Evolutionary conservation across 2,888 invertebrate genomes (phyloP), one percentile per base, ranked within the genome.

Genomic region (Harpagoxenus sublaevis): DNA sequence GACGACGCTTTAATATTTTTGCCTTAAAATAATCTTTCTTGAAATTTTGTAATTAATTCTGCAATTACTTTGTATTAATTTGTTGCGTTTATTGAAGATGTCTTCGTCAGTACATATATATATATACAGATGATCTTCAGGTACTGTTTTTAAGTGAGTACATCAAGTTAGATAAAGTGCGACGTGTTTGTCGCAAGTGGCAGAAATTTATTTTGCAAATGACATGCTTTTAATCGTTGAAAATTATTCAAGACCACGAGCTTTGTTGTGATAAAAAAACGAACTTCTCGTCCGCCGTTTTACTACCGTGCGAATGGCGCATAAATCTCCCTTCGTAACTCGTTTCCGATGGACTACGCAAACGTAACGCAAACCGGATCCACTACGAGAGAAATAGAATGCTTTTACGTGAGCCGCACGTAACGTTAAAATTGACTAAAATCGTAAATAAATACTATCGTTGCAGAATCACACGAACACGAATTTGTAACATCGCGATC

Each of bases 301-400:
- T 83, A 87, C 73, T 75, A 74, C 55, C n/a, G 18, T 70, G 83
- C 75, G 65, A 87, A 87, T 74, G 53, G 75, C 60, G 51, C 83
- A 68, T 85, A 79, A 87, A 87, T 87, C 87, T 62, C 42, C 60
- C 81, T 48, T n/a, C 63, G 83, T 82, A 73, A 85, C 48, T 83
- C 66, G 70, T 68, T 74, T 82, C 57, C 79, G 79, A 73, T 62
- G 73, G 28, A 73, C 51, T 42, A 45, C 39, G 78, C 79, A 45
- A 66, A 12, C 35, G 65, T 48, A 68, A 79, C 53, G 57, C 57
- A 42, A 48, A 6, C 18, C 35, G n/a, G 48, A n/a, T 55, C 12
- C 35, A 78, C 51, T 35, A 45, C 28, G n/a, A 28, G 23, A n/a
- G 15, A 39, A n/a, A 31, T 28, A 57, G 57, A 35, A 71, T 39